Percentiles rank a stretch among this genome's conserved stretches.
Evolutionary conservation across 2,888 invertebrate species (phyloP).

Genomic region (Rhamphomyia laevipes): DNA sequence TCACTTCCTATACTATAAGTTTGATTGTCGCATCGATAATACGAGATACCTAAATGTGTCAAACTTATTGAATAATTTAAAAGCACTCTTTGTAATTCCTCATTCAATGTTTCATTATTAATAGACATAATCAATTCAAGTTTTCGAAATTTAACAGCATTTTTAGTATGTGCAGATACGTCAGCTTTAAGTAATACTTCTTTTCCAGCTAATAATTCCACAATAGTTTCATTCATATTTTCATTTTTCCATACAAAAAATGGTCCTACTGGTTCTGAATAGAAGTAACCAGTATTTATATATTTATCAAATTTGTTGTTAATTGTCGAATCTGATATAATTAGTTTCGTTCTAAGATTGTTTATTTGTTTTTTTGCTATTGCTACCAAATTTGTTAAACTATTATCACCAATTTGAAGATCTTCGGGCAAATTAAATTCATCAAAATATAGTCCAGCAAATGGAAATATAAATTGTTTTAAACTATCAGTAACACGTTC

Average conservation of each 20-base stretch:
- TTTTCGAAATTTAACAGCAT: not conserved
- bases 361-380: not conserved
- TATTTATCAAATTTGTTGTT: not conserved
- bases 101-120: not conserved
- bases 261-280: not conserved
- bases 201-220: not conserved
- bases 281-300: not conserved
- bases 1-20: not conserved
- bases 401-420: not conserved
- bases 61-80: not conserved
- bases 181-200: not conserved
- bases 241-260: not conserved
- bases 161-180: not conserved
- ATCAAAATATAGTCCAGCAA: not conserved
- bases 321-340: not conserved
- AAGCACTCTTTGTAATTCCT: not conserved
- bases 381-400: not conserved
- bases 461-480: not conserved
- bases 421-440: not conserved
- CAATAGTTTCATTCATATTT: not conserved
- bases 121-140: not conserved
- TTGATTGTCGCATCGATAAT: not conserved
- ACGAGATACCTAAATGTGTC: not conserved
- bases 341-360: not conserved
- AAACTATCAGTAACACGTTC: not conserved